Conservation (phyloP, 2,113 vertebrate species). For the Grammomys surdaster region DNA sequence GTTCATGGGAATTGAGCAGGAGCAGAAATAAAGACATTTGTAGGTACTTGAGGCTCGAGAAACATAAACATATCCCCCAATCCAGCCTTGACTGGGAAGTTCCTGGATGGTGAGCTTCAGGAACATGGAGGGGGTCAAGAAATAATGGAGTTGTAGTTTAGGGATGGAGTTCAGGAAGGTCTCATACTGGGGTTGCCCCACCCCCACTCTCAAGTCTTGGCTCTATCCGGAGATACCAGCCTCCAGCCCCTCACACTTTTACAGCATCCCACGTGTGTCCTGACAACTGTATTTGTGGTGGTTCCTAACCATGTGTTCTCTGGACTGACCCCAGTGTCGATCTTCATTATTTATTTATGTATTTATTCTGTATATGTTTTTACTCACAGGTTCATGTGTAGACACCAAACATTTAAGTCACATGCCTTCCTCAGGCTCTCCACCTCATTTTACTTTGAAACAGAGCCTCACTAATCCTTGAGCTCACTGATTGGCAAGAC, state of each 20-base stretch:
- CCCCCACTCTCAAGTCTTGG: neutral
- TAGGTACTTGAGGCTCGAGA: neutral
- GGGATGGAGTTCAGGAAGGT: neutral
- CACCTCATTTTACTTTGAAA: neutral
- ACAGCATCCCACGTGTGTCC: neutral
- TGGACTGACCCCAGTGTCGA: neutral
- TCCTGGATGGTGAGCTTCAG: neutral
- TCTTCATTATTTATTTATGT: neutral
- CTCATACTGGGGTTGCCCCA: neutral
- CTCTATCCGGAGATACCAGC: neutral
- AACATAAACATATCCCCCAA: neutral
- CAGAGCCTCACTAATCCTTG: neutral
- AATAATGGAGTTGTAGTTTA: neutral
- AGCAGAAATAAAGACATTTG: neutral
- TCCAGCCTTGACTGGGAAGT: neutral
- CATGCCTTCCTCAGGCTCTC: neutral
- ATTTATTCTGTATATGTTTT: neutral
- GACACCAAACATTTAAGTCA: neutral
- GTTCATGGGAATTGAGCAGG: neutral
- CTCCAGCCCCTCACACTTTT: neutral
- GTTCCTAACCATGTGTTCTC: neutral
- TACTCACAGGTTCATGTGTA: neutral
- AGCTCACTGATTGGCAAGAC: neutral
- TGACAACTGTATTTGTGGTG: neutral
- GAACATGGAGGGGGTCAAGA: neutral